Evolutionary conservation across 2,113 vertebrate genomes (phyloP).

Genomic region (Limanda limanda): DNA sequence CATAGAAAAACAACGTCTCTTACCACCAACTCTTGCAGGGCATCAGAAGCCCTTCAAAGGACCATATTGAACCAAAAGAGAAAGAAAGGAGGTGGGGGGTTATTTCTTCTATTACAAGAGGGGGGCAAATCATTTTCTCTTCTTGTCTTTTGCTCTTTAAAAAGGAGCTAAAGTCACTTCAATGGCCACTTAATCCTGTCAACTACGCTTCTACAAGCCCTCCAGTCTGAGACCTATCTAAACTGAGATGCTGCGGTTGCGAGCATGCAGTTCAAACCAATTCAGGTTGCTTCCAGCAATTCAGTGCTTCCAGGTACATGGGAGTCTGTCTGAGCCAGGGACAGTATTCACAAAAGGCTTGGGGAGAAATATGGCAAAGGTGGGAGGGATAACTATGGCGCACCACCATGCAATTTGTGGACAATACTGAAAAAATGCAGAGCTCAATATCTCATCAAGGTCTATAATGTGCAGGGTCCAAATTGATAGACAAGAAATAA

Average conservation of each 20-base stretch:
- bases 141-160: constrained; percentile 89
- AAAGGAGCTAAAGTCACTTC: constrained; percentile 97
- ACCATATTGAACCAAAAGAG: constrained; percentile 83
- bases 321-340: constrained; percentile 85
- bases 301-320: constrained; percentile 84
- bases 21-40: too few relatives aligned
- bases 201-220: constrained; percentile 94
- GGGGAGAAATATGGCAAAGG: constrained; percentile 76
- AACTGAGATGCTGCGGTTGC: constrained; percentile 89
- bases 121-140: constrained; percentile 44
- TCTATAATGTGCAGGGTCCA: constrained; percentile 73
- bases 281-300: constrained; percentile 91
- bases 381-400: constrained; percentile 6
- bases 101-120: constrained; percentile 38
- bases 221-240: constrained; percentile 91
- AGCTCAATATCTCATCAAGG: constrained; percentile 60
- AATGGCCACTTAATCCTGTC: constrained; percentile 98
- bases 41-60: constrained; percentile 56
- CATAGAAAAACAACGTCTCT: constrained; percentile 82
- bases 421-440: constrained; percentile 77
- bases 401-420: constrained; percentile 76
- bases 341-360: constrained; percentile 79
- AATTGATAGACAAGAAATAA: constrained; percentile 74
- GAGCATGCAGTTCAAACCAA: constrained; percentile 94
- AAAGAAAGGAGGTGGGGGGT: constrained; percentile 45